phyloP scores from a whole-genome alignment of 2,797 vertebrate species.

The Mycteria americana region DNA sequence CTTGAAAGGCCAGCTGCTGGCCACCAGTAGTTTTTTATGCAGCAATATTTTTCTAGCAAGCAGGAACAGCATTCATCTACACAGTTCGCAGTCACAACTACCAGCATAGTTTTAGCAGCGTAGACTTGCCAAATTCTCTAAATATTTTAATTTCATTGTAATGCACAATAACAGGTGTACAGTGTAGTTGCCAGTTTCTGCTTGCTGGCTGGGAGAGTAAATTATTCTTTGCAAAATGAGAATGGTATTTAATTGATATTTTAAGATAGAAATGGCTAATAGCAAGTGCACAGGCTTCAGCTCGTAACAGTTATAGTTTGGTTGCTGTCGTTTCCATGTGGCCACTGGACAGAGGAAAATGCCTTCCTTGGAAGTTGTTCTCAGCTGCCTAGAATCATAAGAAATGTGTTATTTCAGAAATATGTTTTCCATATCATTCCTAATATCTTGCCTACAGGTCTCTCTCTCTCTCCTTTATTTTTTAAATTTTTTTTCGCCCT shows the following conservation, averaged over 20 bases:
- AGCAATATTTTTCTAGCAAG: slow-evolving; percentile 50
- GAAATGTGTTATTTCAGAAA: neutral
- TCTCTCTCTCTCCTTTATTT: neutral
- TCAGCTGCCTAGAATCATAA: neutral
- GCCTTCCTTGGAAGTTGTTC: neutral
- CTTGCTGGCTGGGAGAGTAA: slow-evolving; percentile 9
- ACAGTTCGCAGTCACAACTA: slow-evolving; percentile 63
- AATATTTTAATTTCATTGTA: slow-evolving; percentile 81
- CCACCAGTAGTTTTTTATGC: slow-evolving; percentile 51
- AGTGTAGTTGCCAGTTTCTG: slow-evolving; percentile 62
- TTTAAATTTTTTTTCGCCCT: rapidly evolving
- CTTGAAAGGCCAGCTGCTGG: slow-evolving; percentile 72
- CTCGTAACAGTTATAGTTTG: neutral
- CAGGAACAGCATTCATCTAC: slow-evolving; percentile 44
- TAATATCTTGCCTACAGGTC: neutral
- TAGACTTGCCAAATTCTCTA: slow-evolving; percentile 76
- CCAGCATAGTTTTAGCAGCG: slow-evolving; percentile 60
- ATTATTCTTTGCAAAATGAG: slow-evolving; percentile 63
- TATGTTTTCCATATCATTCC: neutral
- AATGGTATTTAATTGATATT: slow-evolving; percentile 52
- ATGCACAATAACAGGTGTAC: slow-evolving; percentile 77
- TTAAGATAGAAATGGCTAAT: slow-evolving; percentile 7
- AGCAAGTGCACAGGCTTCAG: neutral
- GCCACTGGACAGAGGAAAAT: neutral
- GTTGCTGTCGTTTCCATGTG: neutral